Evolutionary conservation across 2,888 invertebrate species (phyloP).

Genomic region (Cabera pusaria): DNA sequence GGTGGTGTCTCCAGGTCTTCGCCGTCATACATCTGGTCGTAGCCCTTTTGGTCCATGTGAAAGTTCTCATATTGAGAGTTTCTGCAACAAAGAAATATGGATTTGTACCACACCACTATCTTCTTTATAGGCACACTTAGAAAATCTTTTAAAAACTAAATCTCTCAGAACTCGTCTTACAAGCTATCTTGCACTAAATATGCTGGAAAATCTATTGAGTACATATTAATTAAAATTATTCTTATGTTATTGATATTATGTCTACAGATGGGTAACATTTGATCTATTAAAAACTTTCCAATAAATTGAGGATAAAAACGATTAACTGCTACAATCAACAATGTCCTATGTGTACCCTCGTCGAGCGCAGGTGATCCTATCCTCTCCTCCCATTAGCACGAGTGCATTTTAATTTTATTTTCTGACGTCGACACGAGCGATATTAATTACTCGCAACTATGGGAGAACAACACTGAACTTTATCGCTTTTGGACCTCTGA

Average conservation of each 20-base stretch:
- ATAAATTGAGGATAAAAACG: not conserved
- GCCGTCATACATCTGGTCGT: constrained; percentile 85
- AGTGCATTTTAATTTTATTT: constrained; percentile 68
- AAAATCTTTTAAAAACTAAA: no score
- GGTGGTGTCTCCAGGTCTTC: constrained; percentile 90
- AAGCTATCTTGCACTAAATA: no score
- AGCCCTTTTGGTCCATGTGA: constrained; percentile 84
- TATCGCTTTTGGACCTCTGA: constrained; percentile 11
- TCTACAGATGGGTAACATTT: no score
- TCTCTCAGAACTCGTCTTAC: no score
- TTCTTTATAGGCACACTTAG: no score
- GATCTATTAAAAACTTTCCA: no score
- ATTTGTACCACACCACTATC: no score
- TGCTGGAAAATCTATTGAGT: no score
- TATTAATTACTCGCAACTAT: constrained; percentile 54
- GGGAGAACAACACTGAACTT: constrained; percentile 1
- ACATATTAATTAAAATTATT: no score
- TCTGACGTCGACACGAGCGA: constrained; percentile 38
- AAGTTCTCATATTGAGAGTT: constrained; percentile 86
- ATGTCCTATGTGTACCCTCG: constrained; percentile 2
- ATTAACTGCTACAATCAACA: not conserved
- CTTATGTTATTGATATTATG: no score
- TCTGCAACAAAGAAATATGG: constrained; percentile 79
- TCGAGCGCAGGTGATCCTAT: constrained; percentile 21
- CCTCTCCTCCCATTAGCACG: constrained; percentile 25